Conservation (phyloP, 2,113 vertebrate genomes). For the Serinus canaria region DNA sequence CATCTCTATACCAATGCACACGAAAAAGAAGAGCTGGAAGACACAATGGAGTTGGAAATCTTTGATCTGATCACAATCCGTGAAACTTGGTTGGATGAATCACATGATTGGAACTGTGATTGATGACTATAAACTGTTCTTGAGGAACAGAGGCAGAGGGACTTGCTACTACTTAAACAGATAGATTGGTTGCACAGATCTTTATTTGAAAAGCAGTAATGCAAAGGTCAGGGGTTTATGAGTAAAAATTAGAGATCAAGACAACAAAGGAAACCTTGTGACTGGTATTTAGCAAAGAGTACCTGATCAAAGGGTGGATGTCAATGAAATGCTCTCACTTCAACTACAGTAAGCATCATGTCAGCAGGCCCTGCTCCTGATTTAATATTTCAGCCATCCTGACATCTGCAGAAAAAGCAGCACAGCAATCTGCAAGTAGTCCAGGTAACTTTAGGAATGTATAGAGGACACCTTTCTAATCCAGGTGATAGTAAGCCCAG, state of each 20-base stretch:
- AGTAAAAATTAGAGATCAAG: not conserved
- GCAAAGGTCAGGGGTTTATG: not conserved
- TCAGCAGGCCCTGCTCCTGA: not conserved
- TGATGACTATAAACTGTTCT: not conserved
- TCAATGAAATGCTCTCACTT: not conserved
- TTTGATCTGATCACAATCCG: not conserved
- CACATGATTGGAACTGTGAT: not conserved
- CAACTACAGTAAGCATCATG: not conserved
- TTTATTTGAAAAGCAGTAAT: not conserved
- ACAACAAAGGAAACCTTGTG: not conserved
- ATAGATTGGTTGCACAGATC: not conserved
- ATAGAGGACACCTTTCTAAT: not conserved
- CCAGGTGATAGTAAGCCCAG: not conserved
- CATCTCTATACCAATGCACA: not conserved
- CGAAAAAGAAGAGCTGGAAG: not conserved
- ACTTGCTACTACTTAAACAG: not conserved
- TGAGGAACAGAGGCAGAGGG: not conserved
- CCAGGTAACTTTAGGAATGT: not conserved
- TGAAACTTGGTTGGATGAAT: not conserved
- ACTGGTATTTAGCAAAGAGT: not conserved
- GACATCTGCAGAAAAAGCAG: not conserved
- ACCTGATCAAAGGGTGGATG: not conserved
- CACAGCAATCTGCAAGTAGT: not conserved
- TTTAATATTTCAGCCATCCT: not conserved
- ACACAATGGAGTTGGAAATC: not conserved